A percentile compares a stretch with the other conserved stretches of the same genome.
Conservation (phyloP, 2,888 invertebrate species). For the Drosophila mulleri region DNA sequence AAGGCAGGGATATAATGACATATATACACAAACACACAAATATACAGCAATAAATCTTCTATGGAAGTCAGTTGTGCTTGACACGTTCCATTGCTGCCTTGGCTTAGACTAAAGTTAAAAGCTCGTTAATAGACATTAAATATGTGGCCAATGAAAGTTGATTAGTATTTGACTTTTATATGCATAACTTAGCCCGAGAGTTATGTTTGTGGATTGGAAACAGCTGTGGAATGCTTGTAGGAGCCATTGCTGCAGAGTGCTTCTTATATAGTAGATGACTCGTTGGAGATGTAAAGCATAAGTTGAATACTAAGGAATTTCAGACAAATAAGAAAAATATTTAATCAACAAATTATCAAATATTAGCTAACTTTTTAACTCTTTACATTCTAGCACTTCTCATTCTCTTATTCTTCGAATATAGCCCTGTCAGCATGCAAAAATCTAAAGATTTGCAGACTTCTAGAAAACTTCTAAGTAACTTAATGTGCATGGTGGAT, state of each 20-base stretch:
- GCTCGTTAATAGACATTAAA: neutral
- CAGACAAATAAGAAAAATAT: too few relatives aligned
- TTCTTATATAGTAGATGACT: neutral
- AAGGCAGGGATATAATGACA: conserved; percentile 5
- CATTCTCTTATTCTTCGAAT: too few relatives aligned
- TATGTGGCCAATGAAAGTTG: conserved; percentile 2
- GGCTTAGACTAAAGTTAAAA: neutral
- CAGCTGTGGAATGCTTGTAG: neutral
- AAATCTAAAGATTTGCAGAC: neutral
- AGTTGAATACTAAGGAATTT: too few relatives aligned
- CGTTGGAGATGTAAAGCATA: too few relatives aligned
- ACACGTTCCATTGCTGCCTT: conserved; percentile 7
- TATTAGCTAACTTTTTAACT: too few relatives aligned
- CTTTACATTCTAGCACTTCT: too few relatives aligned
- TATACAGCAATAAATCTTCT: neutral
- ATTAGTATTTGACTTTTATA: conserved; percentile 6
- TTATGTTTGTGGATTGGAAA: neutral
- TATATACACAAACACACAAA: neutral
- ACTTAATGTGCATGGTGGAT: conserved; percentile 20
- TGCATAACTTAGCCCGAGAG: too few relatives aligned
- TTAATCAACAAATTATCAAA: too few relatives aligned
- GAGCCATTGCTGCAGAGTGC: neutral
- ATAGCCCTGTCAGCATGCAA: neutral
- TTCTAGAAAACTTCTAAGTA: conserved; percentile 9
- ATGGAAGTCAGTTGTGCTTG: neutral